Evolutionary conservation across 2,797 vertebrate species (phyloP).

Genomic region (Arctocebus calabarensis): DNA sequence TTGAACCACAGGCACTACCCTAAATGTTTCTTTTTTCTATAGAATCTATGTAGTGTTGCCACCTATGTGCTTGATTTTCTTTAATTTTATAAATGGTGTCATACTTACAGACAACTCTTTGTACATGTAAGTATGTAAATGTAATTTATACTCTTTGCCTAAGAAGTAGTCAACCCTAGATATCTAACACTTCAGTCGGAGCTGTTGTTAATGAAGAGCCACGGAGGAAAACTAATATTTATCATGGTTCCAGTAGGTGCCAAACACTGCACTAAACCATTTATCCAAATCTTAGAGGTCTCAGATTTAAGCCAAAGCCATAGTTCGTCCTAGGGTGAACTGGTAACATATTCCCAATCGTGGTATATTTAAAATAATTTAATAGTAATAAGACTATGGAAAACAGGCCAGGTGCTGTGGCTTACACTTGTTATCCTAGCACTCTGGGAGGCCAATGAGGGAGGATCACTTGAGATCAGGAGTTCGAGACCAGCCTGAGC

Average conservation of each 20-base stretch:
- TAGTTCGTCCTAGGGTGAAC: not conserved
- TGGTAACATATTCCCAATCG: not conserved
- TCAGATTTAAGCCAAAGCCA: slow-evolving; percentile 38
- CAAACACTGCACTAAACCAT: not conserved
- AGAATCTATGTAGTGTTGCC: not conserved
- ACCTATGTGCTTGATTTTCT: not conserved
- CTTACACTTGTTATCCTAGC: too few relatives aligned
- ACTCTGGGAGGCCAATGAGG: too few relatives aligned
- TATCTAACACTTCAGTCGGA: not conserved
- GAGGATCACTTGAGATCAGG: too few relatives aligned
- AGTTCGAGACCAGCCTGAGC: too few relatives aligned
- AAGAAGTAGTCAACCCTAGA: not conserved
- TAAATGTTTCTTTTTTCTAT: not conserved
- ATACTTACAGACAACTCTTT: not conserved
- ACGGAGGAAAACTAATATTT: not conserved
- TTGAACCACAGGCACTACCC: not conserved
- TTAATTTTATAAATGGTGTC: not conserved
- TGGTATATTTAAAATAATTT: not conserved
- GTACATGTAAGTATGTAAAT: not conserved
- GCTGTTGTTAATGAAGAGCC: not conserved
- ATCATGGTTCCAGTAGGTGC: not conserved
- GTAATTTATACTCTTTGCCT: slow-evolving; percentile 11
- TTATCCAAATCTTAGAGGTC: not conserved
- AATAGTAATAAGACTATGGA: not conserved
- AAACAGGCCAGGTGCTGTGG: not conserved